phyloP scores from a whole-genome alignment of 1,140 invertebrate species.

The Zaprionus gabonicus region DNA sequence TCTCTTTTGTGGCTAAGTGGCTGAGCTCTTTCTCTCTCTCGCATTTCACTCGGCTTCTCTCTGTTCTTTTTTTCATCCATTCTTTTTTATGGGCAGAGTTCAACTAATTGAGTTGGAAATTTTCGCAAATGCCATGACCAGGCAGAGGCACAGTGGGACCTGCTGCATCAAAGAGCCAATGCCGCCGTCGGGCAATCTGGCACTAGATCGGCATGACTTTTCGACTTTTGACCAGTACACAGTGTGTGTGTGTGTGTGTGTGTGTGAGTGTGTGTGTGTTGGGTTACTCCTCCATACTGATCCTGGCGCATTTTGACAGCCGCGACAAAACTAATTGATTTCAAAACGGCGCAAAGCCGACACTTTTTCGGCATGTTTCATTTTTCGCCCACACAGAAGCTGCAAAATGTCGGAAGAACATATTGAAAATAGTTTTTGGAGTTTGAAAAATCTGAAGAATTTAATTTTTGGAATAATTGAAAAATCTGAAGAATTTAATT shows the following conservation, averaged over 20 bases:
- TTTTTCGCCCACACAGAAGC: conserved; percentile 64
- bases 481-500: background rate
- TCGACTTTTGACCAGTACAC: conserved; percentile 60
- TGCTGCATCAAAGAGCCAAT: conserved; percentile 40
- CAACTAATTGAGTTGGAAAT: conserved; percentile 82
- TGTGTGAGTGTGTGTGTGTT: background rate
- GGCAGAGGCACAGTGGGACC: conserved; percentile 11
- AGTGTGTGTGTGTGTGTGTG: background rate
- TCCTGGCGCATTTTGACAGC: conserved; percentile 72
- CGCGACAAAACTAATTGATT: conserved; percentile 84
- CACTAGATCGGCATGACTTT: conserved; percentile 47
- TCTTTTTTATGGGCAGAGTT: conserved; percentile 51
- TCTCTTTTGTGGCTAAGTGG: conserved; percentile 60
- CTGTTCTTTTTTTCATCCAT: conserved; percentile 10
- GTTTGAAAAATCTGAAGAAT: background rate
- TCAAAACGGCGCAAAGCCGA: conserved; percentile 63
- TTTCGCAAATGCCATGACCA: conserved; percentile 72
- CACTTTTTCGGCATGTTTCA: conserved; percentile 40
- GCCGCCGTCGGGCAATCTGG: conserved; percentile 28
- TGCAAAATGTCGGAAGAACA: conserved; percentile 1
- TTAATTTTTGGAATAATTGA: background rate
- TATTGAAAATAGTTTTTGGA: background rate
- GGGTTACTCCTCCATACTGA: conserved; percentile 28
- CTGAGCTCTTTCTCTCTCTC: conserved; percentile 35
- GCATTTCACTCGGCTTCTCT: conserved; percentile 9